These are phyloP conservation scores for Nyctereutes procyonoides DNA, from an alignment of 2,113 vertebrate species.

Conservation along the genomic window DNA sequence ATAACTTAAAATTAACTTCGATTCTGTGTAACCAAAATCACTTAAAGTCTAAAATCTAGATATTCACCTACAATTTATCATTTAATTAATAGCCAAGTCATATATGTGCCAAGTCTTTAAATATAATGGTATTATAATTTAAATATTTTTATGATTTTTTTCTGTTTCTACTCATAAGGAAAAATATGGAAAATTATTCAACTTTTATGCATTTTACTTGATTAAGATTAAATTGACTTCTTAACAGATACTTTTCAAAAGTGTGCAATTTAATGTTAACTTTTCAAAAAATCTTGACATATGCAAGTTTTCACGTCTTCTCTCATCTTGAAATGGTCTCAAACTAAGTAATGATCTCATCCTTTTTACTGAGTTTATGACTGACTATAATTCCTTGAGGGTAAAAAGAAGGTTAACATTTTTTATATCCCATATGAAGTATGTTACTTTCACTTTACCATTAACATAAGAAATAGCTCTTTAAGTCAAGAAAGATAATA, in stretches of 20 bases:
- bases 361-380: conserved; percentile 68
- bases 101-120: not conserved
- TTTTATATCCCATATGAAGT: conserved; percentile 67
- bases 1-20: not conserved
- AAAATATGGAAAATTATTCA: not conserved
- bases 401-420: conserved; percentile 65
- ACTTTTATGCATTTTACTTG: not conserved
- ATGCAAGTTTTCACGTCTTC: conserved; percentile 44
- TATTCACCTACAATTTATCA: not conserved
- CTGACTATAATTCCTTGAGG: conserved; percentile 65
- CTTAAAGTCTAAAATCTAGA: not conserved
- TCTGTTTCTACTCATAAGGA: not conserved
- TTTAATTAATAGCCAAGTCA: not conserved
- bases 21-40: not conserved
- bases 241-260: not conserved
- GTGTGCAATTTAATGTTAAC: conserved; percentile 6
- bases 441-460: conserved; percentile 70
- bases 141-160: not conserved
- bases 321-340: conserved; percentile 54
- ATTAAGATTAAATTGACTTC: conserved; percentile 14
- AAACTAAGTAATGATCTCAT: conserved; percentile 71
- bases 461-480: conserved; percentile 74
- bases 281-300: conserved; percentile 57
- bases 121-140: not conserved
- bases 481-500: conserved; percentile 74